Evolutionary conservation across 2,888 invertebrate genomes (phyloP), one percentile per base, ranked within the genome.

Genomic region (Zygogramma bicolorata): DNA sequence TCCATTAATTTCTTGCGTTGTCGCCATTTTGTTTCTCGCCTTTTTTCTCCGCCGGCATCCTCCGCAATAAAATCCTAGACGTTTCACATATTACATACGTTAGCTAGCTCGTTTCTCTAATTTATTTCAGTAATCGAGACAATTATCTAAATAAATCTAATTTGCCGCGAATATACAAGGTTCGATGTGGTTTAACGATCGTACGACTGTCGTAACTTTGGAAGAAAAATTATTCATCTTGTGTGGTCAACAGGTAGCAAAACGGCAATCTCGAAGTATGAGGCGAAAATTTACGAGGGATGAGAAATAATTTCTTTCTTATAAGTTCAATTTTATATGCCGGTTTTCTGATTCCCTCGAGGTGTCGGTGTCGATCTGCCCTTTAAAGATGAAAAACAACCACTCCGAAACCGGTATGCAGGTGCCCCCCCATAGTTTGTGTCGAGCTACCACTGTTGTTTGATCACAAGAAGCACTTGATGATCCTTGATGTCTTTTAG

Each of bases 131-230:
- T 65, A 63, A 67, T 73, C 31, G 49, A 67, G 59, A 63, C 63
- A 62, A 73, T 68, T 57, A 74, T 63, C 42, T 46, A 70, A 65
- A 67, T 73, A 67, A 70, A 73, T 70, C 70, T 59, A 66, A 69
- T 68, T 65, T 68, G 58, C 40, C 29, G 58, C 60, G 71, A 59
- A 65, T 71, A 59, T 68, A 71, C 71, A 68, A 59, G 27, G 59
- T 40, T 38, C 34, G 34, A 20, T 20, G 29, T 25, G 20, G 49
- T 27, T 58, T 66, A 58, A 66, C 66, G 40, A 66, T 34, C 13
- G 38, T 66, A 29, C 25, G 61, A 38, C 5, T 34, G 38, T 31
- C 38, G 40, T 31, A 40, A 61, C 38, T 25, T 61, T 34, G 10
- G 13, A 34, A 27, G n/a, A 61, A 34, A 20, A 13, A 7, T 38